phyloP scores from a whole-genome alignment of 1,140 invertebrate genomes.

The Gerris buenoi region DNA sequence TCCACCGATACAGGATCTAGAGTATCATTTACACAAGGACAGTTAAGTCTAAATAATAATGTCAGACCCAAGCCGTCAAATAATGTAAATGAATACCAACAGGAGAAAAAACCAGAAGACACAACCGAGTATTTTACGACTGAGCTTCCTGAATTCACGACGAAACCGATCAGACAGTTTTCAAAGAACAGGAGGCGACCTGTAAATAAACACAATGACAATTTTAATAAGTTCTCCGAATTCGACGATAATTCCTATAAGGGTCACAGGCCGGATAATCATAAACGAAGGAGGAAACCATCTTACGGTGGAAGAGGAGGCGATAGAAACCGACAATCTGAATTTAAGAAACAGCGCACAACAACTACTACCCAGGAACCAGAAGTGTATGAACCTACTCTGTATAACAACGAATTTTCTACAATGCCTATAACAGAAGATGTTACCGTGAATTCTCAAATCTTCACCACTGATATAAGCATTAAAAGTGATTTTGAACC shows the following conservation, averaged over 20 bases:
- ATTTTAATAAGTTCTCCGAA: constrained; percentile 1
- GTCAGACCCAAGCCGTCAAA: not conserved
- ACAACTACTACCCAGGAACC: constrained; percentile 12
- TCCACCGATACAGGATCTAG: constrained; percentile 10
- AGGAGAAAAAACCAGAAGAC: not conserved
- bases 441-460: constrained; percentile 3
- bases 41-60: no score
- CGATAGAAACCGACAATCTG: constrained; percentile 8
- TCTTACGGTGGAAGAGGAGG: constrained; percentile 4
- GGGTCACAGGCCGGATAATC: not conserved
- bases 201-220: not conserved
- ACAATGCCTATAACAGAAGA: constrained; percentile 9
- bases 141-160: constrained; percentile 10
- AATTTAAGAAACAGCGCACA: constrained; percentile 8
- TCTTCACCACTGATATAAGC: constrained; percentile 5
- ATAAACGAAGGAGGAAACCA: constrained; percentile 13
- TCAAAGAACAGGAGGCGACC: constrained; percentile 8
- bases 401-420: constrained; percentile 1
- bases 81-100: not conserved
- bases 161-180: not conserved
- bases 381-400: constrained; percentile 9
- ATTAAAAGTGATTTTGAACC: not conserved
- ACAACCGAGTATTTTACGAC: not conserved
- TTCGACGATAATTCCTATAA: not conserved
- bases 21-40: not conserved